These are phyloP conservation scores for Hoplostethus atlanticus DNA, from an alignment of 2,797 vertebrate genomes.

Conservation along the genomic window DNA sequence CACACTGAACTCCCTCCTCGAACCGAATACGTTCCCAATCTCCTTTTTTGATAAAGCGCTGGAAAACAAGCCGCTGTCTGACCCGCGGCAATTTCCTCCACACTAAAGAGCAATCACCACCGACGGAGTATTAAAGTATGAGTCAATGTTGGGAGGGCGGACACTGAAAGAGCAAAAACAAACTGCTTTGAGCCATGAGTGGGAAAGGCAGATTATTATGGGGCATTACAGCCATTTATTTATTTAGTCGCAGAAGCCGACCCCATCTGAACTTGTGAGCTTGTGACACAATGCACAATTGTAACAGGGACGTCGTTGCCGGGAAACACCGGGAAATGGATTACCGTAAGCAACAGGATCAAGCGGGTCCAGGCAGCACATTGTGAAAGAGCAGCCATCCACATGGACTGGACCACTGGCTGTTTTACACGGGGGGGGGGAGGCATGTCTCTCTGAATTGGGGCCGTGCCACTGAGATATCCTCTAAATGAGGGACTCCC, in stretches of 20 bases:
- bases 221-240: neutral
- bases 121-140: conserved; percentile 34
- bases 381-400: conserved; percentile 71
- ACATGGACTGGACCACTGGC: conserved; percentile 39
- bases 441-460: conserved; percentile 38
- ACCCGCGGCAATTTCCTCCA: conserved; percentile 36
- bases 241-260: neutral
- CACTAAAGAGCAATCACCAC: conserved; percentile 18
- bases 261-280: neutral
- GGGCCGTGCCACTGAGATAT: conserved; percentile 44
- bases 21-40: conserved; percentile 23
- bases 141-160: conserved; percentile 25
- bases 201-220: conserved; percentile 16
- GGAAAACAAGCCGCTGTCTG: conserved; percentile 26
- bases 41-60: conserved; percentile 35
- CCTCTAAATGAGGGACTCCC: conserved; percentile 27
- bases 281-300: conserved; percentile 40
- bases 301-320: conserved; percentile 48
- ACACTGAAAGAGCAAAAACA: conserved; percentile 25
- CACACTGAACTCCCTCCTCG: conserved; percentile 14
- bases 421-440: conserved; percentile 32
- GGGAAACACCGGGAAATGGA: conserved; percentile 73
- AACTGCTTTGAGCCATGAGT: neutral
- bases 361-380: conserved; percentile 61
- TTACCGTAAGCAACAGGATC: conserved; percentile 71